Percentiles rank a stretch among this genome's conserved stretches.
phyloP scores from a whole-genome alignment of 2,888 invertebrate genomes.

The Anoplius nigerrimus region DNA sequence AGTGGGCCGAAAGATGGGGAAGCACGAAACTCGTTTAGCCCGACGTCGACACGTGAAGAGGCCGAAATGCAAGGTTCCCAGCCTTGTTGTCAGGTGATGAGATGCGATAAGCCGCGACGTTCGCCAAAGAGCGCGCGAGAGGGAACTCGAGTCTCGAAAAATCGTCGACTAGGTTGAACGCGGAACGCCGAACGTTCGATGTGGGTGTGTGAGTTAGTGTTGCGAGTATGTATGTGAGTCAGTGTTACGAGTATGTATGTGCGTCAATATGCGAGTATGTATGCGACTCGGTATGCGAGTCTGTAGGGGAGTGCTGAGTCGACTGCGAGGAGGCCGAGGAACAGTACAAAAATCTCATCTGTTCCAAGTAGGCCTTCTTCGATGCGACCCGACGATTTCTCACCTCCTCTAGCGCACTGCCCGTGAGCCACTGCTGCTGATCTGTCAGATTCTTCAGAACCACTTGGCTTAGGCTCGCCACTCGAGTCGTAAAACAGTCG shows the following conservation, averaged over 20 bases:
- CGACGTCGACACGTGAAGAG: background rate
- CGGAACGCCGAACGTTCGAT: no score
- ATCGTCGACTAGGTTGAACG: background rate
- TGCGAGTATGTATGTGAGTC: conserved; percentile 23
- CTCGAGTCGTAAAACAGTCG: conserved; percentile 1
- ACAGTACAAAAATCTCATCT: conserved; percentile 37
- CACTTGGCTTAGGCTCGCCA: conserved; percentile 14
- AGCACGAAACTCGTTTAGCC: conserved; percentile 1
- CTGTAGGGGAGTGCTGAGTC: conserved; percentile 45
- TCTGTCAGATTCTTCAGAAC: conserved; percentile 29
- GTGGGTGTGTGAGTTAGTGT: no score
- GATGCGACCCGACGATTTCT: conserved; percentile 31
- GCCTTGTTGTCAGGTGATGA: background rate
- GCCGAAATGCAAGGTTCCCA: background rate
- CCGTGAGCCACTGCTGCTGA: conserved; percentile 30
- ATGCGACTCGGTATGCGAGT: no score
- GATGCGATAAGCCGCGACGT: background rate
- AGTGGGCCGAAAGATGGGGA: background rate
- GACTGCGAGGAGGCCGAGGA: conserved; percentile 26
- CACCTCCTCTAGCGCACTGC: conserved; percentile 9
- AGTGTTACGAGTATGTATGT: no score
- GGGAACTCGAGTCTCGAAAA: background rate
- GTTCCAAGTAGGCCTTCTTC: conserved; percentile 31
- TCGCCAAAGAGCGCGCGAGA: background rate
- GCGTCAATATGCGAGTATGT: no score